phyloP scores from a whole-genome alignment of 35 echinoderm and acorn worm genomes.

The Apostichopus japonicus region DNA sequence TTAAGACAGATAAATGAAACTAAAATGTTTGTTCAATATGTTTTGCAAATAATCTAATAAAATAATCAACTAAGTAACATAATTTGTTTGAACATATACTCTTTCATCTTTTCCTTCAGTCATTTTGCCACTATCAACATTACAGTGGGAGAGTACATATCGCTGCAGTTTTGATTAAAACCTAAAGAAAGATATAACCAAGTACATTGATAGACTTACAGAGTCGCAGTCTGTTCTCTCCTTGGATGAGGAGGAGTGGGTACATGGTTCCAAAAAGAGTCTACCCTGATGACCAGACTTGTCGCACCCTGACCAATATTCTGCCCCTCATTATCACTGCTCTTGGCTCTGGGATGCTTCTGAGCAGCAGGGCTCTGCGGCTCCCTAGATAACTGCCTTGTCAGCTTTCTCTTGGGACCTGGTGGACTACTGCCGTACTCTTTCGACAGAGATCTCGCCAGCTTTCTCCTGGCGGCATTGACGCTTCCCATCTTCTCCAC shows the following conservation, averaged over 20 bases:
- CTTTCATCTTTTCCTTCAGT: too few relatives aligned
- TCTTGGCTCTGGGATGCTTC: background rate
- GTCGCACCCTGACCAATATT: conserved; percentile 36
- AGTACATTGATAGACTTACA: conserved; percentile 26
- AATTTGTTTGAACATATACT: too few relatives aligned
- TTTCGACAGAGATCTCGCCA: background rate
- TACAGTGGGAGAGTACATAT: too few relatives aligned
- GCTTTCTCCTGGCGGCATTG: conserved; percentile 2
- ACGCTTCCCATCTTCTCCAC: conserved; percentile 29
- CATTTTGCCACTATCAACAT: too few relatives aligned
- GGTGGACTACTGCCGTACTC: background rate
- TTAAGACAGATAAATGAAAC: too few relatives aligned
- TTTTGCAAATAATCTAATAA: too few relatives aligned
- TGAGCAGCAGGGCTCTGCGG: conserved; percentile 3
- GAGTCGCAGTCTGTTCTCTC: conserved; percentile 53
- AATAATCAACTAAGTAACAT: too few relatives aligned
- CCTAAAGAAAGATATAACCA: too few relatives aligned
- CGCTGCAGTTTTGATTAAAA: too few relatives aligned
- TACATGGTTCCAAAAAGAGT: conserved; percentile 68
- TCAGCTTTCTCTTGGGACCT: background rate
- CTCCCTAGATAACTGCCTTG: background rate
- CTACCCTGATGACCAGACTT: conserved; percentile 13
- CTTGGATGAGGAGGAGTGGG: conserved; percentile 73
- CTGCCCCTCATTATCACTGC: conserved; percentile 3
- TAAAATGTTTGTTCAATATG: too few relatives aligned